Conservation (phyloP, 2,888 invertebrate species). For the Capitulum mitella region DNA sequence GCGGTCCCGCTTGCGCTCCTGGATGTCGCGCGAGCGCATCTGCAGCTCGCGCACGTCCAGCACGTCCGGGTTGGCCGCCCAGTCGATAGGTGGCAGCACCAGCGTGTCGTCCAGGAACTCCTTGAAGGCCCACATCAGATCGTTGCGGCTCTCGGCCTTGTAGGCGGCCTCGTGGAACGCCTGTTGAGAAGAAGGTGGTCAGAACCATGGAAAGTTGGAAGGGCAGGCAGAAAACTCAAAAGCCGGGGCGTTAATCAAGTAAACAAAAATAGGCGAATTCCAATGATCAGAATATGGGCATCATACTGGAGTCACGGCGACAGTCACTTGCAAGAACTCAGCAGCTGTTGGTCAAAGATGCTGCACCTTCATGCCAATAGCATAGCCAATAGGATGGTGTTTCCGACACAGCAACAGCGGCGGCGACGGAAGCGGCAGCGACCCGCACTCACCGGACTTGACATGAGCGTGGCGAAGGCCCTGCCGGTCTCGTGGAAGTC, state of each 20-base stretch:
- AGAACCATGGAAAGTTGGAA: too few relatives aligned
- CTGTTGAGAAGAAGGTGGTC: slow-evolving; percentile 41
- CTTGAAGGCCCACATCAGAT: slow-evolving; percentile 83
- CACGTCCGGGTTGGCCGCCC: slow-evolving; percentile 77
- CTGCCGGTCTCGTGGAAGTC: slow-evolving; percentile 96
- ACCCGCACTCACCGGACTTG: slow-evolving; percentile 71
- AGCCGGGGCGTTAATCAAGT: too few relatives aligned
- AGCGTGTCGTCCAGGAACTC: slow-evolving; percentile 78
- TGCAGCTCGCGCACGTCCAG: slow-evolving; percentile 82
- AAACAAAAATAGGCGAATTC: too few relatives aligned
- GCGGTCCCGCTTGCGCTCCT: slow-evolving; percentile 17
- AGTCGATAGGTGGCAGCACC: slow-evolving; percentile 92
- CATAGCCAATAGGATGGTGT: too few relatives aligned
- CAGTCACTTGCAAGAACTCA: too few relatives aligned
- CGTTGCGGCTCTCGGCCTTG: slow-evolving; percentile 74
- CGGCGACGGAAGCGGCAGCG: too few relatives aligned
- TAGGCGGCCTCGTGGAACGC: slow-evolving; percentile 82
- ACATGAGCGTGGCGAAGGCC: slow-evolving; percentile 91
- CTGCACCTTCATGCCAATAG: too few relatives aligned
- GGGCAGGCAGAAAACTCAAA: too few relatives aligned
- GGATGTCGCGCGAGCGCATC: slow-evolving; percentile 35
- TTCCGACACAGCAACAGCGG: too few relatives aligned
- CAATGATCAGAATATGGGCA: too few relatives aligned
- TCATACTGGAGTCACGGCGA: too few relatives aligned
- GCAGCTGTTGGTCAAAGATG: too few relatives aligned